Conservation (phyloP, 2,113 vertebrate species). For the Microcebus murinus region DNA sequence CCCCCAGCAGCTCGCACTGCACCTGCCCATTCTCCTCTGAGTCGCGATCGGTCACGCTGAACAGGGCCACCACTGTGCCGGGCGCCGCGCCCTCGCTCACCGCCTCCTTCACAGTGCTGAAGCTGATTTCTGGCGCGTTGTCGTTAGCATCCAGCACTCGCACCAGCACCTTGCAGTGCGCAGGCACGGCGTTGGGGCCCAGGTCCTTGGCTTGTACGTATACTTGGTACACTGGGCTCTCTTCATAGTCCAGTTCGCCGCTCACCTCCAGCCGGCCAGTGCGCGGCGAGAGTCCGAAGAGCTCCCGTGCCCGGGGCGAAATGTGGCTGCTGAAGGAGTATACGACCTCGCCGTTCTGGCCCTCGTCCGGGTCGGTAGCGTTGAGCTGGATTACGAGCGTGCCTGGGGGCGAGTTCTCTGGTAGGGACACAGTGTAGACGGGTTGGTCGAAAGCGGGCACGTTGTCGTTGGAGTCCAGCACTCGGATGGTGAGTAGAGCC, state of each 20-base stretch:
- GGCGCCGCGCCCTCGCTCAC: conserved; percentile 95
- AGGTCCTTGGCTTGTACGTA: conserved; percentile 97
- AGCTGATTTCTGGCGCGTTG: conserved; percentile 97
- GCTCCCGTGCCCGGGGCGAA: conserved; percentile 92
- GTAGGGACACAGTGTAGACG: conserved; percentile 94
- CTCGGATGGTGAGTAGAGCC: conserved; percentile 95
- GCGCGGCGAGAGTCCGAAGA: conserved; percentile 93
- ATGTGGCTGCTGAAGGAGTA: conserved; percentile 98
- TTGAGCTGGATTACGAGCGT: conserved; percentile 96
- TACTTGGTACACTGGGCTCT: conserved; percentile 94
- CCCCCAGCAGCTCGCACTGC: conserved; percentile 95
- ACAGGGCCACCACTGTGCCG: conserved; percentile 96
- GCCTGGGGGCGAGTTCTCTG: conserved; percentile 95
- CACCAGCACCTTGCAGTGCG: conserved; percentile 97
- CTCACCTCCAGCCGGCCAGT: conserved; percentile 95
- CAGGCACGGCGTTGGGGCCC: conserved; percentile 96
- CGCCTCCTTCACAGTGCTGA: conserved; percentile 97
- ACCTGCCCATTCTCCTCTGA: conserved; percentile 96
- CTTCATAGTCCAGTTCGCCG: conserved; percentile 96
- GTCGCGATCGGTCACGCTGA: conserved; percentile 96
- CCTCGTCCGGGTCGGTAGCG: conserved; percentile 96
- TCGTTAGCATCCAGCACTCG: conserved; percentile 95
- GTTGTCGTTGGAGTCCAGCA: conserved; percentile 98
- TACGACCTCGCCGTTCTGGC: conserved; percentile 95
- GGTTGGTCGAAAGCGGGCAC: conserved; percentile 97